Conservation (phyloP, 2,888 invertebrate species). For the Amiota minor region DNA sequence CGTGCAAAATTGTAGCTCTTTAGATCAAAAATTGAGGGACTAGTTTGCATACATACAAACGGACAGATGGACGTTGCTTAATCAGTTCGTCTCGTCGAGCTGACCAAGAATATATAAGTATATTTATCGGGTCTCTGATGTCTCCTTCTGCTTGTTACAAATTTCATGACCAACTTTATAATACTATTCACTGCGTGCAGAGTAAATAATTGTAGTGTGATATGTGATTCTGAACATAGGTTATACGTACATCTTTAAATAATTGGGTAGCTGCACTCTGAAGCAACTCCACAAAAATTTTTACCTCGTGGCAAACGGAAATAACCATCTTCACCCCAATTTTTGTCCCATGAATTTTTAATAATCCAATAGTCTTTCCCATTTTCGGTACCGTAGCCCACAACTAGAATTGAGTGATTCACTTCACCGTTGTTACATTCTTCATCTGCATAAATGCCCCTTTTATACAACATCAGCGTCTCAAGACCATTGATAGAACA, state of each 20-base stretch:
- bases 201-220: no score
- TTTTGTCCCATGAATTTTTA: slow-evolving; percentile 71
- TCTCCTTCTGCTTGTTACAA: no score
- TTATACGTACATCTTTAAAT: slow-evolving; percentile 48
- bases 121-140: no score
- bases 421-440: slow-evolving; percentile 69
- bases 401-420: slow-evolving; percentile 71
- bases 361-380: slow-evolving; percentile 72
- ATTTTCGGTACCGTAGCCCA: slow-evolving; percentile 71
- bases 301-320: slow-evolving; percentile 70
- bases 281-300: slow-evolving; percentile 71
- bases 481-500: slow-evolving; percentile 69
- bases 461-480: slow-evolving; percentile 65
- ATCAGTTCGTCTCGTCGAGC: no score
- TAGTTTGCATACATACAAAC: no score
- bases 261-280: slow-evolving; percentile 71
- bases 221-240: no score
- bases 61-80: no score
- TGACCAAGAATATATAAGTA: no score
- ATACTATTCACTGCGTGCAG: no score
- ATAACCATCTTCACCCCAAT: slow-evolving; percentile 71
- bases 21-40: no score
- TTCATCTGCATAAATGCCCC: slow-evolving; percentile 70
- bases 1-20: no score
- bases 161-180: no score